Percentiles rank a stretch among this genome's conserved stretches.
Conservation (phyloP, 53 echinoderm and acorn worm genomes). For the Actinopyga echinites region DNA sequence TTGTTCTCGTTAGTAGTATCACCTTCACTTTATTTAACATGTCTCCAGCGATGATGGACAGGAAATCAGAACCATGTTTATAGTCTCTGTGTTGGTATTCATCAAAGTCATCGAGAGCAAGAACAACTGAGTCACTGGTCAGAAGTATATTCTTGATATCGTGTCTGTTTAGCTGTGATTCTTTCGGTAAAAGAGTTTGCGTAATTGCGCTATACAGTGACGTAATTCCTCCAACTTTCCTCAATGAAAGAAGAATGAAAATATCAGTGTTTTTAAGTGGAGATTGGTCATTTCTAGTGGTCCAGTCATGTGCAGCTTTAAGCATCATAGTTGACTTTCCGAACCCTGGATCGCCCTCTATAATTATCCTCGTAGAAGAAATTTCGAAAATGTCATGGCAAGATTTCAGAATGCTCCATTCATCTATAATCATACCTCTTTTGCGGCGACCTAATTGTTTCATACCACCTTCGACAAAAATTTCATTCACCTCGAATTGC, state of each 20-base stretch:
- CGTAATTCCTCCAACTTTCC: neutral
- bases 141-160: neutral
- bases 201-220: neutral
- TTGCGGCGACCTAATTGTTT: too few relatives aligned
- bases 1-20: constrained; percentile 14
- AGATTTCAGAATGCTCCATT: neutral
- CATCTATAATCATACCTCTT: neutral
- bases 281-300: neutral
- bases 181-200: neutral
- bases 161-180: neutral
- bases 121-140: neutral
- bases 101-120: constrained; percentile 9
- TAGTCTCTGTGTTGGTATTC: constrained; percentile 15
- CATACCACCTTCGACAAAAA: too few relatives aligned
- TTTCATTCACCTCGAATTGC: too few relatives aligned
- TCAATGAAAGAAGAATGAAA: constrained; percentile 2
- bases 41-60: neutral
- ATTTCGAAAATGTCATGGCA: neutral
- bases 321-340: constrained; percentile 27
- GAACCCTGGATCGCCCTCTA: constrained; percentile 23
- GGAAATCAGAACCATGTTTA: neutral
- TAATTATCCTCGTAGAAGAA: neutral
- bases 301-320: constrained; percentile 23
- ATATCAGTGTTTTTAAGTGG: neutral
- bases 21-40: constrained; percentile 3